Conservation (phyloP, 2,113 vertebrate genomes). For the Sylvietta virens region DNA sequence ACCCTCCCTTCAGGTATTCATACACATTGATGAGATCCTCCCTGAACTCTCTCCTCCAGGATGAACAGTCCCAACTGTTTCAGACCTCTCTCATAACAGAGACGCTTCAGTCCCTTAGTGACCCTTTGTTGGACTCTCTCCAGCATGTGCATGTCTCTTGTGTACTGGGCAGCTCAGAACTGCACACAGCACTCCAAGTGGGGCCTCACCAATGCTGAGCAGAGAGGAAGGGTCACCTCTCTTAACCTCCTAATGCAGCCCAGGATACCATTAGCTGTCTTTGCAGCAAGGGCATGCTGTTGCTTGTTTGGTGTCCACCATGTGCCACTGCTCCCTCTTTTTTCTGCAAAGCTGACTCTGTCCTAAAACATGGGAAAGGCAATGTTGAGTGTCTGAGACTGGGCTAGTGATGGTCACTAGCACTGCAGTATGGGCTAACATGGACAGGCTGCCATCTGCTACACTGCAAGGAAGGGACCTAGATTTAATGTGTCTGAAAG, state of each 20-base stretch:
- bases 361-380: not conserved
- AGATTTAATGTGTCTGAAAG: not conserved
- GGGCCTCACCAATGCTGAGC: not conserved
- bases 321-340: not conserved
- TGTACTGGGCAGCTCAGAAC: not conserved
- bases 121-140: not conserved
- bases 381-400: not conserved
- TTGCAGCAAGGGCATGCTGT: not conserved
- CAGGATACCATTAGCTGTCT: not conserved
- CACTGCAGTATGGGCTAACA: not conserved
- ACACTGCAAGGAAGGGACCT: not conserved
- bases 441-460: not conserved
- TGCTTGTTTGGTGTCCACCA: not conserved
- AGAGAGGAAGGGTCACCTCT: not conserved
- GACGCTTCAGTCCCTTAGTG: accelerated
- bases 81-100: not conserved
- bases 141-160: not conserved
- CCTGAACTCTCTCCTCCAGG: not conserved
- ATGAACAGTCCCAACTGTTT: not conserved
- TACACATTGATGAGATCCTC: not conserved
- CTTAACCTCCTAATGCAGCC: not conserved
- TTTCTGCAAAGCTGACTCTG: not conserved
- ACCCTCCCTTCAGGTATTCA: not conserved
- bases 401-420: accelerated
- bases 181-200: not conserved